phyloP scores from a whole-genome alignment of 2,888 invertebrate genomes.

The Helobdella robusta region DNA sequence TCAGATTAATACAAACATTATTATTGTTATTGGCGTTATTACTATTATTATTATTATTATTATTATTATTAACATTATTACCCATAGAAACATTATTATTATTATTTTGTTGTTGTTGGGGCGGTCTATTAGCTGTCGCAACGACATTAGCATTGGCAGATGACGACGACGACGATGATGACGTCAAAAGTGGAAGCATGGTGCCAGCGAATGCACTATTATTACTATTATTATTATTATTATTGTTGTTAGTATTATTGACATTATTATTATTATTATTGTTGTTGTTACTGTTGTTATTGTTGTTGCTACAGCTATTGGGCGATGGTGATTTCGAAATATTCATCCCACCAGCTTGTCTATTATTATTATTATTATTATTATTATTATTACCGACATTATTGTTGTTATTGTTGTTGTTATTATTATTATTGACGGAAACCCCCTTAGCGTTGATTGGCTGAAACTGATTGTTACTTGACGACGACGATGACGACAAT shows the following conservation, averaged over 20 bases:
- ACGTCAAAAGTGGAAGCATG: not conserved
- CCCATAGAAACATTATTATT: no score
- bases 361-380: not conserved
- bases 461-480: no score
- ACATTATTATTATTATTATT: not conserved
- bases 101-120: no score
- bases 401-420: no score
- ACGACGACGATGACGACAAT: no score
- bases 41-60: not conserved
- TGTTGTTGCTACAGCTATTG: not conserved
- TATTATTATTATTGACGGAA: no score
- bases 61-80: not conserved
- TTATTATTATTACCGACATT: not conserved
- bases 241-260: conserved; percentile 7
- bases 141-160: not conserved
- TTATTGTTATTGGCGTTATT: conserved; percentile 5
- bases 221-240: not conserved
- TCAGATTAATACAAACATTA: not conserved
- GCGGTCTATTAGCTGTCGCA: no score
- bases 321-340: not conserved
- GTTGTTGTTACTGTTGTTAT: not conserved
- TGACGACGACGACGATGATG: not conserved
- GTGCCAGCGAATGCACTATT: not conserved
- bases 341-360: not conserved
- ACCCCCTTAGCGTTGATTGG: no score